These are phyloP conservation scores for Seriola dumerili DNA, from an alignment of 2,113 vertebrate species.

Conservation along the genomic window DNA sequence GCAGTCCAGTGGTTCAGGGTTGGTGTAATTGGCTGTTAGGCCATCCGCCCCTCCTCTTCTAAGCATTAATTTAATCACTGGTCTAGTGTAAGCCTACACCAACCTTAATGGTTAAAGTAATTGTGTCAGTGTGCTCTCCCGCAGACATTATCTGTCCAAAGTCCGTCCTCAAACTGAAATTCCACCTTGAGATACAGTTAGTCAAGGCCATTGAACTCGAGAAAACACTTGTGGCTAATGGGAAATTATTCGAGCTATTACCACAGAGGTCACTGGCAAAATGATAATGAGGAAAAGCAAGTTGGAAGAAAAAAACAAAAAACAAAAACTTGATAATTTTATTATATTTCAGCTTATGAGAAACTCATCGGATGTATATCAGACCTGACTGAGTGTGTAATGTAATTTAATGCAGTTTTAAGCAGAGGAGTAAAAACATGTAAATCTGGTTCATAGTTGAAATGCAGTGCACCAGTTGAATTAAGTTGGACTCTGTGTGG, in stretches of 20 bases:
- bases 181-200: conserved; percentile 72
- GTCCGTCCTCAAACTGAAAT: conserved; percentile 66
- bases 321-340: conserved; percentile 43
- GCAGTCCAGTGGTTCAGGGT: conserved; percentile 61
- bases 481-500: conserved; percentile 31
- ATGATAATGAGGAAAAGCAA: conserved; percentile 42
- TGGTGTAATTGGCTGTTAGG: conserved; percentile 76
- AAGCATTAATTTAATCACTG: conserved; percentile 78
- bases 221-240: conserved; percentile 76
- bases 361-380: conserved; percentile 23
- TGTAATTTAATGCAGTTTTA: conserved; percentile 30
- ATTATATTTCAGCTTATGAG: conserved; percentile 30
- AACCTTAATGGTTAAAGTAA: conserved; percentile 76
- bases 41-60: conserved; percentile 59
- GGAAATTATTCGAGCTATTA: conserved; percentile 70
- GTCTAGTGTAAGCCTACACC: conserved; percentile 69
- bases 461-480: conserved; percentile 35
- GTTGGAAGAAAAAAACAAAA: neutral
- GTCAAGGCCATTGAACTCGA: conserved; percentile 65
- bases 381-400: conserved; percentile 28
- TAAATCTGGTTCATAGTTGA: conserved; percentile 32
- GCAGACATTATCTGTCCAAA: conserved; percentile 62
- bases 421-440: conserved; percentile 40
- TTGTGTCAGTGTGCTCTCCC: conserved; percentile 66
- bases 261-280: conserved; percentile 58